Evolutionary conservation across 2,888 invertebrate genomes (phyloP).

Genomic region (Diarsia mendica): DNA sequence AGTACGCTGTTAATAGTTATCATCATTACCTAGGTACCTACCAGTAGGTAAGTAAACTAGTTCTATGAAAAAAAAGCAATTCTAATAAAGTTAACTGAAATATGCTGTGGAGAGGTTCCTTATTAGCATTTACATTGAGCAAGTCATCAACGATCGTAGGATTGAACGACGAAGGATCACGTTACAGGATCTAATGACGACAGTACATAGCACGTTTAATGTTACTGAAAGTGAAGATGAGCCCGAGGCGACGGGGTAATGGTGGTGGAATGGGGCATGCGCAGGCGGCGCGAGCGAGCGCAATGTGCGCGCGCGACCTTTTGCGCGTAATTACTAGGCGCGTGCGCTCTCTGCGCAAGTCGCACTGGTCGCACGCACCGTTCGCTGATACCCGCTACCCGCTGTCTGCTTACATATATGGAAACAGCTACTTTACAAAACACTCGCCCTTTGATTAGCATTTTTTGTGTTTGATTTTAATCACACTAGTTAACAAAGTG

Average conservation of each 20-base stretch:
- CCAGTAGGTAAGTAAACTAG: neutral
- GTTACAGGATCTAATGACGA: slow-evolving; percentile 55
- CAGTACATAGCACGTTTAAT: slow-evolving; percentile 45
- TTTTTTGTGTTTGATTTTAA: slow-evolving; percentile 84
- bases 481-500: slow-evolving; percentile 73
- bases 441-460: slow-evolving; percentile 80
- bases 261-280: slow-evolving; percentile 64
- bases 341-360: slow-evolving; percentile 78
- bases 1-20: neutral
- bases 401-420: slow-evolving; percentile 78
- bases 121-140: slow-evolving; percentile 23
- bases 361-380: slow-evolving; percentile 70
- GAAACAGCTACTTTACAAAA: slow-evolving; percentile 80
- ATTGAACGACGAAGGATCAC: slow-evolving; percentile 39
- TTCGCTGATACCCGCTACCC: slow-evolving; percentile 59
- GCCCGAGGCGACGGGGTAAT: slow-evolving; percentile 59
- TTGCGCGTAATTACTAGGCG: slow-evolving; percentile 86
- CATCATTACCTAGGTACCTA: neutral
- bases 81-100: slow-evolving; percentile 8
- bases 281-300: slow-evolving; percentile 70
- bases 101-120: neutral
- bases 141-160: slow-evolving; percentile 30
- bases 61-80: neutral
- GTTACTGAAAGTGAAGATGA: slow-evolving; percentile 63
- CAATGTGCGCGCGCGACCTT: slow-evolving; percentile 90